Base-by-base conservation (phyloP, 2,797 vertebrate species). In the Molossus alvarezi region DNA sequence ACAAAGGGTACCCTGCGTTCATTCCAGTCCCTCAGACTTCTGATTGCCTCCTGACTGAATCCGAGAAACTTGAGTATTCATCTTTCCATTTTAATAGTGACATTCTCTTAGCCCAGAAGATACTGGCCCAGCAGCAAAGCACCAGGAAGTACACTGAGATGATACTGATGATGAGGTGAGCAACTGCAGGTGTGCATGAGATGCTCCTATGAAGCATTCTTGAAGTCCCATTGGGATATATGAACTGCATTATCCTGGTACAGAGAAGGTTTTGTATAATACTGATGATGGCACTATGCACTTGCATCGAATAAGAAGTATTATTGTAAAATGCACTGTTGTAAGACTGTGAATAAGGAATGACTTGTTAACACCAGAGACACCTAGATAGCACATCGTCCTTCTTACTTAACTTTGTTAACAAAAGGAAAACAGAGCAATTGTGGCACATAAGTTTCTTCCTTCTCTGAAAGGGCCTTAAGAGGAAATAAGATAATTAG, bases 51-150 rank as follows among this genome's bases (percentile, higher is more conserved):
- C 41, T 45, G 41, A 45, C 41, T 45, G 41, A 45, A 45, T 45
- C 41, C 6, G 41, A 45, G 4, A 45, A 45, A 80, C 33, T 87
- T 80, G 12, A 27, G 69, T 57, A 48, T 92, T 67, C 86, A 51
- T 62, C 41, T 77, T 62, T 87, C 45, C 20, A 20, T 55, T 86
- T 94, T 62, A 95, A 77, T 57, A n/a, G 29, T 72, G 33, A 65
- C 0, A 75, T 5, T 41, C 10, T 25, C 11, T 92, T 60, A 69
- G 2, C 18, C 72, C 76, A 90, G 45, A 89, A 81, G 53, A 37
- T 41, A 67, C 73, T 20, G 20, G 86, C 25, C 41, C 41, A 75
- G 75, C 37, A 4, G 37, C 64, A 80, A 71, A 65, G 23, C 17
- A 55, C 18, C 55, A 58, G 37, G 57, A 51, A 80, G 7, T 57